Base-by-base conservation (phyloP, 2,113 vertebrate species). In the Chaetorhynchus papuensis region DNA sequence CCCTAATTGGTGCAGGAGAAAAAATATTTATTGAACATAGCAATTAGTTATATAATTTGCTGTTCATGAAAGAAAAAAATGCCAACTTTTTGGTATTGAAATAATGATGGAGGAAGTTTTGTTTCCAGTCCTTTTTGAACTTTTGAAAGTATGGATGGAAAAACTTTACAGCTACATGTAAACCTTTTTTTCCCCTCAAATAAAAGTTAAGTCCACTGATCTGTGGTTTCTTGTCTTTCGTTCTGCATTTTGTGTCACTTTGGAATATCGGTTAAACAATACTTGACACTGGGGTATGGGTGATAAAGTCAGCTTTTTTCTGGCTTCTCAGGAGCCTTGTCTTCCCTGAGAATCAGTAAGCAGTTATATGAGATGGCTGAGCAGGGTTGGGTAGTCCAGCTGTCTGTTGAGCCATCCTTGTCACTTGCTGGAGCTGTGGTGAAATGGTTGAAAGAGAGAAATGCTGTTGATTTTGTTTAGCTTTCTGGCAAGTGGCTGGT, bases 141-240 rank as follows among this genome's bases (percentile, higher is more conserved):
- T 95, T 95, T 86, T 53, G 60, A 42, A 96, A 93, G 57, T 97
- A 47, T 66, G 84, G 60, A 90, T 91, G 89, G 82, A 75, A 95
- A 93, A 94, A 74, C 60, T 77, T 88, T 88, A 83, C 66, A 78
- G 72, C 63, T 92, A 75, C 20, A 9, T 96, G 85, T 96, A 96
- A 93, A 82, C 31, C 22, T 94, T 78, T 88, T 70, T 66, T 54
- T 24, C 8, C 8, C 87, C 84, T 97, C 66, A 98, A 98, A 98
- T 98, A 98, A 98, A 98, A 97, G 83, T 96, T 96, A 97, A 97
- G 97, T 98, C 96, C 95, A 97, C 96, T 96, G 95, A 90, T 79
- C 65, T 45, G 15, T 2, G 14, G 5, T 70, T 79, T 70, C 50
- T 52, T 95, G 83, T 95, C 44, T 95, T 72, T 39, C 89, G 5